Evolutionary conservation across 2,797 vertebrate species (phyloP).

Genomic region (Knipowitschia caucasica): DNA sequence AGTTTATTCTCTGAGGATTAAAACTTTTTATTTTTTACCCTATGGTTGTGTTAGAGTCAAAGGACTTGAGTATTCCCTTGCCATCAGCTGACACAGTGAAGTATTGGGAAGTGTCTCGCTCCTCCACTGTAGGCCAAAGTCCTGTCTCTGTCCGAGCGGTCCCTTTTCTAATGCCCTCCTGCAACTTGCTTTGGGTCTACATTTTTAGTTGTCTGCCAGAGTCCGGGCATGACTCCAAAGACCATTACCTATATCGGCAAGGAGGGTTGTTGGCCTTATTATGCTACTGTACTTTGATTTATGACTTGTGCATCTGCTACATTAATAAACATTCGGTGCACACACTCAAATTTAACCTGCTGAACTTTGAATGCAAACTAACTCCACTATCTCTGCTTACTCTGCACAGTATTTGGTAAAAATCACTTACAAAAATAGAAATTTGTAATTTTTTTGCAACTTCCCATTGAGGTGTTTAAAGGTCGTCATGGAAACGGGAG

Average conservation of each 20-base stretch:
- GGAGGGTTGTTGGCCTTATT: constrained; percentile 56
- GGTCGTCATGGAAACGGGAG: constrained; percentile 28
- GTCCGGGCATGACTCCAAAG: constrained; percentile 56
- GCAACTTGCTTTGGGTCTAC: constrained; percentile 33
- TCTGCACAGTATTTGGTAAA: constrained; percentile 14
- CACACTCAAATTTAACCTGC: constrained; percentile 48
- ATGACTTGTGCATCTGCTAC: constrained; percentile 58
- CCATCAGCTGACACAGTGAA: constrained; percentile 21
- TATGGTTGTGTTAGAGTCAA: constrained; percentile 7
- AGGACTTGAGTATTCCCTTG: constrained; percentile 12
- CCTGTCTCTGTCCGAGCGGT: constrained; percentile 10
- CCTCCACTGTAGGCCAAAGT: constrained; percentile 18
- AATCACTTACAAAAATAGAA: constrained; percentile 27
- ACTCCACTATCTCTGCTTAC: constrained; percentile 25
- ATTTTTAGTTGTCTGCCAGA: constrained; percentile 42
- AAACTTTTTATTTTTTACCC: constrained; percentile 5
- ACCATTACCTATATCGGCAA: constrained; percentile 54
- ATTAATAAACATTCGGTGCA: constrained; percentile 62
- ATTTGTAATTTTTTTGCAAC: background rate
- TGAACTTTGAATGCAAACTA: constrained; percentile 36
- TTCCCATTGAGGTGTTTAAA: constrained; percentile 9
- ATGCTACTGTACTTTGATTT: constrained; percentile 61
- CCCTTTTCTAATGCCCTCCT: constrained; percentile 15
- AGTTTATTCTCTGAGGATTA: background rate
- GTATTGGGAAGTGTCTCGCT: constrained; percentile 21